Evolutionary conservation across 2,888 invertebrate genomes (phyloP), one percentile per base, ranked within the genome.

Genomic region (Leucozona laternaria): DNA sequence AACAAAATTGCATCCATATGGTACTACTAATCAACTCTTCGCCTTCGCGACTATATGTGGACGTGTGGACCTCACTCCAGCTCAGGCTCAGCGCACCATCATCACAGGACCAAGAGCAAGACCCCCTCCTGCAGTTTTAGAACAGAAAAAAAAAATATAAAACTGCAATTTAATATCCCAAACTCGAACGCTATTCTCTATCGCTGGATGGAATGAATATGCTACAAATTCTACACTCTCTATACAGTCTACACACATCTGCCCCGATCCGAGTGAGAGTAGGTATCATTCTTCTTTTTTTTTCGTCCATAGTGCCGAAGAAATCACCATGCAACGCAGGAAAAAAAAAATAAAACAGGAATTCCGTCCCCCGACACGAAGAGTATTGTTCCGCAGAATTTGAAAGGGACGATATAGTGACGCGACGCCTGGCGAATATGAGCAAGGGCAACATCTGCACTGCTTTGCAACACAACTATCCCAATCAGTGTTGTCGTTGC

Each of bases 11-110:
- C 81, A 81, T 86, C 81, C 85, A 86, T 86, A 86, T 86, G 85
- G 81, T 71, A 81, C 85, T 77, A 80, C 85, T 86, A 86, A 86
- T 86, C 85, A 86, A 81, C 85, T 86, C 85, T 60, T 86, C 80
- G 84, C 75, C 72, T 80, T 77, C 60, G 68, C 76, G 76, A 22
- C 31, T 45, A 57, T 25, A 40, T n/a, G 25, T 68, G 79, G 64
- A 84, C 71, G 31, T 57, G 53, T 57, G 53, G 15, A 53, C 25
- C 57, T 77, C 31, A 58, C 58, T 58, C 58, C 37, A 4, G 3
- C 28, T 37, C 37, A 4, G 3, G n/a, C 17, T 5, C 2, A 34
- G 10, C 10, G 34, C 34, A 34, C 34, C 11, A 48, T 4, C 20
- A 50, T 5, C 50, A 50, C 40, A 66, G 60, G 31, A 60, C 62